Base-by-base conservation (phyloP, 2,797 vertebrate species). In the Crenuchus spilurus region DNA sequence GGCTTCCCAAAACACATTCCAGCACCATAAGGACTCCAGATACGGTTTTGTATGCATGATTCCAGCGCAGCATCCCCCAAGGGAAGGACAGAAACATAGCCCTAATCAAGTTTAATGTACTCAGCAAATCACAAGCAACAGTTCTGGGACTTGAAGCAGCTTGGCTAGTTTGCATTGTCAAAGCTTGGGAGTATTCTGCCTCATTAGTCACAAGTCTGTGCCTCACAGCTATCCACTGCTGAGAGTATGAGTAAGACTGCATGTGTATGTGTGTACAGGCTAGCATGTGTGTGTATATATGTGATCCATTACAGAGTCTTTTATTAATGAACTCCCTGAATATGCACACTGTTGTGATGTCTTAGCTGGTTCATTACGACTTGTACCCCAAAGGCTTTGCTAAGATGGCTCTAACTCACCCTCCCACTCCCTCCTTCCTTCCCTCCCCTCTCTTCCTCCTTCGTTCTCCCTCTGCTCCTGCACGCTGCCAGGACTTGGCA, bases 291-390 rank as follows among this genome's bases (percentile, higher is more conserved):
- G 61, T 57, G 42, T 46, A 49, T 66, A 31, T n/a, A 44, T 44
- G 33, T 48, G 63, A 61, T 63, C 6, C 52, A 62, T 20, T 70
- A 54, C 57, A 65, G 70, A 66, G 35, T 72, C 33, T 74, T 74
- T 79, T 79, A 84, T 85, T 80, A 65, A 72, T 85, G 30, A 78
- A 51, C 57, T 80, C 77, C 79, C 18, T 4, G 44, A 69, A 75
- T 10, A 58, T 33, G 35, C 31, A 37, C 2, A 7, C 28, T 46
- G 57, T 70, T 70, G 64, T 37, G 20, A 54, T 54, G 52, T 72
- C 77, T 55, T 65, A 67, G 72, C 51, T 64, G 54, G 64, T 81
- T 78, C 65, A 73, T 74, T 64, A 68, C 14, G 31, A 60, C 66
- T 73, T 71, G 1, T 49, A 52, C 64, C 76, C 74, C 41, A 44